Evolutionary conservation across 1,140 invertebrate genomes (phyloP).

Genomic region (Aricia agestis): DNA sequence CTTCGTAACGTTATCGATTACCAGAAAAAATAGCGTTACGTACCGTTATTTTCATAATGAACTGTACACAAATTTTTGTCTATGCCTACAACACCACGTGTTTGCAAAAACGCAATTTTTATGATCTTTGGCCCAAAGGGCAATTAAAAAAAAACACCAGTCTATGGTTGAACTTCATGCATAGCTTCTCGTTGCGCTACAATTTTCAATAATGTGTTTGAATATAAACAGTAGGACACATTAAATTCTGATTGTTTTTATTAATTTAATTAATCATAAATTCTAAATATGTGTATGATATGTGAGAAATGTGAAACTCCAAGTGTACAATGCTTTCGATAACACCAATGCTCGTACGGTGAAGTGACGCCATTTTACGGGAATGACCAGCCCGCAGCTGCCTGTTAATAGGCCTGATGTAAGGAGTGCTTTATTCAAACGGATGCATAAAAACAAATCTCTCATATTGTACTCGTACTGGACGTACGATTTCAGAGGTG

Average conservation of each 20-base stretch:
- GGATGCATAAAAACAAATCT: constrained; percentile 71
- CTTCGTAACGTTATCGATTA: no score
- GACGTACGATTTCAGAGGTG: constrained; percentile 73
- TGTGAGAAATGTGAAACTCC: constrained; percentile 48
- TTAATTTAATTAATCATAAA: constrained; percentile 43
- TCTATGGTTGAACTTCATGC: constrained; percentile 57
- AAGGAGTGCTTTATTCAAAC: constrained; percentile 64
- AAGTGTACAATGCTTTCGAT: constrained; percentile 58
- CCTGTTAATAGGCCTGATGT: constrained; percentile 70
- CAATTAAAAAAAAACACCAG: constrained; percentile 41
- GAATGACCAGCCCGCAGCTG: constrained; percentile 75
- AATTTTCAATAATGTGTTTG: constrained; percentile 68
- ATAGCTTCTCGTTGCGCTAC: constrained; percentile 70
- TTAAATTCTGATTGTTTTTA: constrained; percentile 48
- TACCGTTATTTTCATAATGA: no score
- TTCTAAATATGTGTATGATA: constrained; percentile 51
- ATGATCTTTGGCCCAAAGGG: background rate
- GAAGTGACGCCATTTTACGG: constrained; percentile 77
- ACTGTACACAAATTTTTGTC: background rate
- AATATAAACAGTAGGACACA: constrained; percentile 63
- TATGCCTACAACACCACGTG: constrained; percentile 44
- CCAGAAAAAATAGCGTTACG: no score
- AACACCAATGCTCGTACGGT: constrained; percentile 66
- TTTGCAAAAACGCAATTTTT: constrained; percentile 25
- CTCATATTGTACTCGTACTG: constrained; percentile 69